A percentile compares a stretch with the other conserved stretches of the same genome.
phyloP scores from a whole-genome alignment of 2,113 vertebrate species.

The Menura novaehollandiae region DNA sequence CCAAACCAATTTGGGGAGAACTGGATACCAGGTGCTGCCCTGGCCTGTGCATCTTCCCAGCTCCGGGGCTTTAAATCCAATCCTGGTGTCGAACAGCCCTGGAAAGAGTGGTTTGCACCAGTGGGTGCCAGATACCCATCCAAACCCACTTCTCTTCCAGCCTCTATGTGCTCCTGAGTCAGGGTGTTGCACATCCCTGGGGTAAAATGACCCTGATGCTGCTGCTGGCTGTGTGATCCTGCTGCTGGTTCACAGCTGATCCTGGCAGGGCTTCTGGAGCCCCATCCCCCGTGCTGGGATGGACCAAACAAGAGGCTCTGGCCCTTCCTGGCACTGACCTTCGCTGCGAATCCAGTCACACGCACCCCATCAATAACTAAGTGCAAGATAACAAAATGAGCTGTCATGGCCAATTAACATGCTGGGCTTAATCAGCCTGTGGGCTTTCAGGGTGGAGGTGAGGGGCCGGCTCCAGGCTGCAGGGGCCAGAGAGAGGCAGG shows the following conservation, averaged over 20 bases:
- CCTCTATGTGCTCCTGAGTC: neutral
- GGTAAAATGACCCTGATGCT: accelerated
- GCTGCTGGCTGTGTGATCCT: neutral
- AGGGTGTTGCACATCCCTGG: neutral
- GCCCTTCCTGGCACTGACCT: neutral
- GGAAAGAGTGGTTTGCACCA: neutral
- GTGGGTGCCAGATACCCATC: neutral
- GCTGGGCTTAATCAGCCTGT: neutral
- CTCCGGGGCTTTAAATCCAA: neutral
- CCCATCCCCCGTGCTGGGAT: neutral
- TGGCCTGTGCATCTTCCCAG: neutral
- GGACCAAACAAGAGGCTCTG: neutral
- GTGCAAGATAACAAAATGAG: conserved; percentile 3
- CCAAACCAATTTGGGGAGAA: neutral
- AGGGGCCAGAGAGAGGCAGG: neutral
- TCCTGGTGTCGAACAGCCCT: neutral
- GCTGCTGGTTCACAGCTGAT: neutral
- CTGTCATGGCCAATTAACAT: conserved; percentile 50
- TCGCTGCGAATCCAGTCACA: neutral
- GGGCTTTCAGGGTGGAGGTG: neutral
- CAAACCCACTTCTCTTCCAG: neutral
- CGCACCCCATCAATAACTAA: neutral
- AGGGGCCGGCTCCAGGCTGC: neutral
- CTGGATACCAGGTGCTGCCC: neutral
- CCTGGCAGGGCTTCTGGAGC: neutral